Conservation (phyloP, 2,888 invertebrate species). For the Ctena decussata region DNA sequence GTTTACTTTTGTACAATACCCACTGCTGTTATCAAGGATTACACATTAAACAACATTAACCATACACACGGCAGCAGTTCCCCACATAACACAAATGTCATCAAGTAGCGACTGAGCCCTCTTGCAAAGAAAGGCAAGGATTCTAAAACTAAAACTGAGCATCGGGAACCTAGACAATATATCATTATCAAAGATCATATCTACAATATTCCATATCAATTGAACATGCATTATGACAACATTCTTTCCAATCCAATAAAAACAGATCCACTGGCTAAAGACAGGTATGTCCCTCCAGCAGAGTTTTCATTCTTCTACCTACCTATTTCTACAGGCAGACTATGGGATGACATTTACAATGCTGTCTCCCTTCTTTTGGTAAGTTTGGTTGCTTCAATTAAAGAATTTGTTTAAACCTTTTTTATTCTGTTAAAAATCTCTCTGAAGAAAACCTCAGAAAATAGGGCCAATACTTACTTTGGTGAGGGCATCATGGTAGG, state of each 20-base stretch:
- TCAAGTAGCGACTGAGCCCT: neutral
- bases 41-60: neutral
- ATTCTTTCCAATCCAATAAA: neutral
- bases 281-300: too few species aligned
- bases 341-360: too few species aligned
- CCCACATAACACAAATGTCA: neutral
- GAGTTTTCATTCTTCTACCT: too few species aligned
- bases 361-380: too few species aligned
- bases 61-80: neutral
- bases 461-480: constrained; percentile 83
- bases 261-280: too few species aligned
- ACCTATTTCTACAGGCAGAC: too few species aligned
- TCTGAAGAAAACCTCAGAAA: too few species aligned
- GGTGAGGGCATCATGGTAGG: constrained; percentile 83
- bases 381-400: too few species aligned
- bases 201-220: neutral
- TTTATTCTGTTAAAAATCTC: too few species aligned
- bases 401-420: too few species aligned
- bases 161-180: neutral
- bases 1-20: too few species aligned
- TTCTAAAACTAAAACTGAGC: neutral
- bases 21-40: neutral
- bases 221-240: neutral
- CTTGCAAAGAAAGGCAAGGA: neutral
- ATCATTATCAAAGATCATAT: neutral